These are phyloP conservation scores for Halcyon malimbica DNA, from an alignment of 2,113 vertebrate species.

Conservation along the genomic window DNA sequence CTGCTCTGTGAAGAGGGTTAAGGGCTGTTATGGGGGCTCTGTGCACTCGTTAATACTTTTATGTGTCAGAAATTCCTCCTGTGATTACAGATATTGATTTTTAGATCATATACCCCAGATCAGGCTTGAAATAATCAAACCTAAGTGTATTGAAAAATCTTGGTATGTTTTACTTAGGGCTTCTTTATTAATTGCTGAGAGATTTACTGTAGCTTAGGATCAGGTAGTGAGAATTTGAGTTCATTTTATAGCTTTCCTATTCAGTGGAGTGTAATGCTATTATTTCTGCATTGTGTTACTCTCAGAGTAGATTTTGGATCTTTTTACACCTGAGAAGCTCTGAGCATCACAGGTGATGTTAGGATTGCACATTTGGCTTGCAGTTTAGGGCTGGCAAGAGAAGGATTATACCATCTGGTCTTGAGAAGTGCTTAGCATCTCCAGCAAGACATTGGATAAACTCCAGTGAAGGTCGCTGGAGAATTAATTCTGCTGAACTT, in stretches of 20 bases:
- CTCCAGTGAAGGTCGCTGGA: neutral
- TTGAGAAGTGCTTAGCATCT: conserved; percentile 38
- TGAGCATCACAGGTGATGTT: neutral
- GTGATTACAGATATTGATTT: neutral
- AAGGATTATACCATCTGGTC: conserved; percentile 12
- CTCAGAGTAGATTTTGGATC: neutral
- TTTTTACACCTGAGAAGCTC: neutral
- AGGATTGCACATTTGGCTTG: neutral
- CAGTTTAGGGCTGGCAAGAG: conserved; percentile 3
- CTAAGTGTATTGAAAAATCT: neutral
- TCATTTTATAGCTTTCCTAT: neutral
- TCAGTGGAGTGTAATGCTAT: neutral
- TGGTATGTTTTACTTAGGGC: neutral
- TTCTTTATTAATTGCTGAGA: neutral
- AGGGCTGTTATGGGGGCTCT: neutral
- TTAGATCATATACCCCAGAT: neutral
- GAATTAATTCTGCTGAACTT: neutral
- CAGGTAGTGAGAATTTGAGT: neutral
- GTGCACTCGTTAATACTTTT: neutral
- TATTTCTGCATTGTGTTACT: neutral
- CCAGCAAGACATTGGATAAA: conserved; percentile 14
- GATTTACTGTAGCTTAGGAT: neutral
- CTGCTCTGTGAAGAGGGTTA: neutral
- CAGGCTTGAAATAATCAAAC: neutral
- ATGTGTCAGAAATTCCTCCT: neutral